These are phyloP conservation scores for Agapornis roseicollis DNA, from an alignment of 2,113 vertebrate species.

Conservation along the genomic window DNA sequence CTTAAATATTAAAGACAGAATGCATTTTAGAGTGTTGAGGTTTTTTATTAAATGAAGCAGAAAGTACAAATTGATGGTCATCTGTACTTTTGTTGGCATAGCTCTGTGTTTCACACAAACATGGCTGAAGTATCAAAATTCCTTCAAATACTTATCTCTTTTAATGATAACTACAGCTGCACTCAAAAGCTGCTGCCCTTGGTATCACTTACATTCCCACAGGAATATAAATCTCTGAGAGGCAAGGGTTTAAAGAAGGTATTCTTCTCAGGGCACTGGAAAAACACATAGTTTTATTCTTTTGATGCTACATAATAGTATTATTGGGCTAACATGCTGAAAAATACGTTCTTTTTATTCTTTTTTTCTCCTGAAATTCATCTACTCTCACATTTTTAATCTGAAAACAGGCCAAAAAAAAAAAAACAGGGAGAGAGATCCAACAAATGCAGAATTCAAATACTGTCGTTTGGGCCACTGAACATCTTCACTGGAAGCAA, in stretches of 20 bases:
- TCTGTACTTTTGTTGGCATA: not conserved
- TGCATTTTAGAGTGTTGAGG: not conserved
- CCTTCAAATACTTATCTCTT: not conserved
- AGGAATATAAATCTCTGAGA: constrained; percentile 20
- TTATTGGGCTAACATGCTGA: not conserved
- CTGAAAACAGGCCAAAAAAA: not conserved
- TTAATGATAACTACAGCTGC: constrained; percentile 20
- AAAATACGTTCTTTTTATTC: not conserved
- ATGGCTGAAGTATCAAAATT: constrained; percentile 17
- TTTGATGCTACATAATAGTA: not conserved
- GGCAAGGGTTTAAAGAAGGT: not conserved
- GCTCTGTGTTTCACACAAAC: not conserved
- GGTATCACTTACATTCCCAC: not conserved
- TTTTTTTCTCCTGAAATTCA: not conserved
- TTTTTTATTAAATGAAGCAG: not conserved
- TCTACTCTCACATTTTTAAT: not conserved
- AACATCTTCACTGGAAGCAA: not conserved
- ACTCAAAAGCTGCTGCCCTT: not conserved
- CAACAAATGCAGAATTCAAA: not conserved
- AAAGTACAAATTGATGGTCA: not conserved
- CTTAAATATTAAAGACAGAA: not conserved
- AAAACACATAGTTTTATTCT: not conserved
- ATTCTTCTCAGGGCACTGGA: not conserved
- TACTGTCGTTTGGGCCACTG: not conserved
- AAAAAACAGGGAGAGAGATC: not conserved